Conservation (phyloP, 2,113 vertebrate species). For the Oryzias curvinotus region DNA sequence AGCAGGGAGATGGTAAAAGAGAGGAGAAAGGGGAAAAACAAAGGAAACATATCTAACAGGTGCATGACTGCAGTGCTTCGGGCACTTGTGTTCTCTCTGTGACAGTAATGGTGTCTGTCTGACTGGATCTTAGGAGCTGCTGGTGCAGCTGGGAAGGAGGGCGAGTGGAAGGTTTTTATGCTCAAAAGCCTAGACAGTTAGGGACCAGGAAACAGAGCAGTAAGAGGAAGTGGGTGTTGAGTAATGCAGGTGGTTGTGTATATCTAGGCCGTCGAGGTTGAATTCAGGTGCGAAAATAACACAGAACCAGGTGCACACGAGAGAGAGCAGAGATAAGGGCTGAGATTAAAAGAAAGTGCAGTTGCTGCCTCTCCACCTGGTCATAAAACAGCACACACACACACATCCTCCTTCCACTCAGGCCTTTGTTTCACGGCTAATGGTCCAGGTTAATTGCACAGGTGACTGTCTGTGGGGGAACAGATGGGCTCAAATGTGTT, state of each 20-base stretch:
- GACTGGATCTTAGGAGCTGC: constrained; percentile 32
- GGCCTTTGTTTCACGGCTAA: constrained; percentile 72
- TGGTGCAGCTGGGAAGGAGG: constrained; percentile 31
- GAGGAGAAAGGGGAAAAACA: constrained; percentile 37
- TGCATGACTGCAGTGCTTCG: constrained; percentile 56
- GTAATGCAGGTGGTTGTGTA: constrained; percentile 47
- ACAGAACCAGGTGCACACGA: constrained; percentile 49
- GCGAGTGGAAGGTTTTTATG: constrained; percentile 11
- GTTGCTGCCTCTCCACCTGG: constrained; percentile 67
- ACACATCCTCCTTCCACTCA: constrained; percentile 35
- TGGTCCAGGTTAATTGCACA: constrained; percentile 78
- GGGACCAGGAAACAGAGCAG: constrained; percentile 26
- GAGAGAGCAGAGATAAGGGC: constrained; percentile 23
- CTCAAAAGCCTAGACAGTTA: constrained; percentile 46
- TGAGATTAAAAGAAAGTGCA: constrained; percentile 52
- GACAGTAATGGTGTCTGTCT: constrained; percentile 53
- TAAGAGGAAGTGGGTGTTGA: constrained; percentile 13
- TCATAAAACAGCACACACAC: constrained; percentile 42
- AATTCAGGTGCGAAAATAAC: constrained; percentile 58
- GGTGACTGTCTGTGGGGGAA: constrained; percentile 72
- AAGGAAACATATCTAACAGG: constrained; percentile 51
- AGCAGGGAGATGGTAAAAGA: constrained; percentile 26
- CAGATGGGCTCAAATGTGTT: constrained; percentile 79
- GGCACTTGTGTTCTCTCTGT: constrained; percentile 51
- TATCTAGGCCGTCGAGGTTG: constrained; percentile 25